These are phyloP conservation scores for Procambarus virginalis DNA, from an alignment of 1,140 invertebrate genomes.

Conservation along the genomic window DNA sequence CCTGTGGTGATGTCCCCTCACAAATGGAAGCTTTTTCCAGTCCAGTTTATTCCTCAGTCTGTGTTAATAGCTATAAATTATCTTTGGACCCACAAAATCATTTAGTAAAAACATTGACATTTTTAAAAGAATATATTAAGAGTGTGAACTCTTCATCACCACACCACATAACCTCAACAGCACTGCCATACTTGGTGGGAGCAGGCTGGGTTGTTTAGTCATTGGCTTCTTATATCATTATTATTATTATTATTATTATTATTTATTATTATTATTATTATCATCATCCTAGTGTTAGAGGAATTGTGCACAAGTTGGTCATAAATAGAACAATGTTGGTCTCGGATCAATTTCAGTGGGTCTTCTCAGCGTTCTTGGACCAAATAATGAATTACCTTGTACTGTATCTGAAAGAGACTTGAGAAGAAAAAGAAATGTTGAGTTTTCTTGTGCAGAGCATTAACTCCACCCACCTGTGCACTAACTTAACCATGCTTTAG, in stretches of 20 bases:
- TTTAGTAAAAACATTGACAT: conserved; percentile 3
- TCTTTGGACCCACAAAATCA: conserved; percentile 33
- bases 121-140: conserved; percentile 14
- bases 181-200: conserved; percentile 67
- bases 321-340: conserved; percentile 51
- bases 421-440: conserved; percentile 13
- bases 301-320: conserved; percentile 66
- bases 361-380: conserved; percentile 32
- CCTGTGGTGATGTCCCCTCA: conserved; percentile 58
- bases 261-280: conserved; percentile 30
- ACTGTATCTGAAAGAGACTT: conserved; percentile 13
- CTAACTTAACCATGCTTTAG: conserved; percentile 34
- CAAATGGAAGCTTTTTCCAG: conserved; percentile 35
- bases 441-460: conserved; percentile 42
- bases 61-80: conserved; percentile 44
- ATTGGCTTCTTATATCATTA: conserved; percentile 64
- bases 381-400: conserved; percentile 13
- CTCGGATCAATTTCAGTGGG: conserved; percentile 45
- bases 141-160: conserved; percentile 44
- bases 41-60: conserved; percentile 52
- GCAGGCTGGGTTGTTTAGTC: conserved; percentile 68
- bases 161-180: conserved; percentile 65
- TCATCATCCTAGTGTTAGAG: conserved; percentile 65
- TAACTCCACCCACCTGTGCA: conserved; percentile 25
- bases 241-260: conserved; percentile 64